These are phyloP conservation scores for Steinernema hermaphroditum DNA, from an alignment of 2,888 invertebrate species.

Conservation along the genomic window DNA sequence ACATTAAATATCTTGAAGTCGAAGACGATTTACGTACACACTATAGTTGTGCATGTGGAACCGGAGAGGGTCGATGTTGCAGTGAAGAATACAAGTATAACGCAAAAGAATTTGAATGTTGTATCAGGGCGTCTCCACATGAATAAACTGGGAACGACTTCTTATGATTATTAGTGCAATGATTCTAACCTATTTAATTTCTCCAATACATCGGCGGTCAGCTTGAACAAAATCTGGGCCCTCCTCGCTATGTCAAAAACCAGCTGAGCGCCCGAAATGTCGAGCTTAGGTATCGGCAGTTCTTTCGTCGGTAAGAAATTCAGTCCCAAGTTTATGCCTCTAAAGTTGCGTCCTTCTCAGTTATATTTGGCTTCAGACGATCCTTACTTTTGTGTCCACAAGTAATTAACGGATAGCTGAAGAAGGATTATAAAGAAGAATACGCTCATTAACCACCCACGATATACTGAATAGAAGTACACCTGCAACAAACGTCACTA, in stretches of 20 bases:
- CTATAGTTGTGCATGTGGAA: constrained; percentile 63
- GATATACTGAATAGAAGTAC: constrained; percentile 68
- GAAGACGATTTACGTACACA: constrained; percentile 43
- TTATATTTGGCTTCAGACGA: too few species aligned
- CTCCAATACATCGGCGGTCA: constrained; percentile 66
- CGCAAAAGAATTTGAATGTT: constrained; percentile 64
- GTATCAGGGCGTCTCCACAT: constrained; percentile 67
- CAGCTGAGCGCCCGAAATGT: constrained; percentile 64
- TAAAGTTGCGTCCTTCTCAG: constrained; percentile 64
- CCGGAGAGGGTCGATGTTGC: constrained; percentile 64
- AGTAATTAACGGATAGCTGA: constrained; percentile 67
- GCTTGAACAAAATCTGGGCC: constrained; percentile 67
- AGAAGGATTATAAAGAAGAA: constrained; percentile 67
- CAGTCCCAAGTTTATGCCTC: constrained; percentile 58
- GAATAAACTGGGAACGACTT: constrained; percentile 68
- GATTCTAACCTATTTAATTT: constrained; percentile 69
- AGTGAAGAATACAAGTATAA: constrained; percentile 63
- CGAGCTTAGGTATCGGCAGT: constrained; percentile 50
- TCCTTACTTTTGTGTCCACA: constrained; percentile 51
- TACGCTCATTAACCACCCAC: constrained; percentile 67
- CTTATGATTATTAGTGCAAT: too few species aligned
- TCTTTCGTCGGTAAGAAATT: constrained; percentile 56
- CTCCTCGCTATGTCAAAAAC: constrained; percentile 69
- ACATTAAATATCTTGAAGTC: neutral
- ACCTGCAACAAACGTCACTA: constrained; percentile 63